Evolutionary conservation across 1,140 invertebrate species (phyloP), one percentile per base, ranked within the genome.

Genomic region (Drosophila sturtevanti): DNA sequence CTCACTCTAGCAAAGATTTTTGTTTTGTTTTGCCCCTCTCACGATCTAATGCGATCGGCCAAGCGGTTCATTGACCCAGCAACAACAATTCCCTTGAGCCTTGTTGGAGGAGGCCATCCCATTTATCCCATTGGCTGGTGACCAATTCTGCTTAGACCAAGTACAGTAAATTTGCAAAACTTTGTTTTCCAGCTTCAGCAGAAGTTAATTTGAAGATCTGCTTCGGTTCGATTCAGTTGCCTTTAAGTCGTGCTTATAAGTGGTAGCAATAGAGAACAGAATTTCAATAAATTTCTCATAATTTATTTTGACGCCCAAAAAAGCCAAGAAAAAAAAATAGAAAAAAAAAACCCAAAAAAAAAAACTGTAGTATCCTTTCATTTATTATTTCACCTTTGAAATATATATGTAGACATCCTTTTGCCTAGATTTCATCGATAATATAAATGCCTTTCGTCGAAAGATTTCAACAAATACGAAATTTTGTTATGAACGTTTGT

Each of bases 401-500:
- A 69, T 77, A 77, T 77, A 77, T 56, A 59, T 58, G 24, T 67
- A 61, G 38, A 48, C 52, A 31, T 27, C 41, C 54, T 55, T 59
- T 72, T 72, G 72, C 65, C 64, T 66, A 71, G 75, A 76, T 79
- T 65, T 69, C 72, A 75, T 55, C 52, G 52, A 55, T 16, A 55
- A 62, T 35, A 56, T 81, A 90, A 90, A 90, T 90, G 86, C 86
- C 79, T 76, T 90, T 90, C 81, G 77, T 86, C 69, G 77, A 82
- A 68, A 70, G 77, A 70, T 84, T 90, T 58, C 68, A 79, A 70
- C 82, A 81, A 84, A 77, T 90, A 63, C 68, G 82, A 68, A 81
- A 75, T 78, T 90, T 90, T 90, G 81, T 90, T 81, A 84, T 90
- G 87, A 79, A 90, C 81, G 71, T 79, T 69, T 90, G 87, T 68